A percentile compares a stretch with the other conserved stretches of the same genome.
These are phyloP conservation scores for Noctua fimbriata DNA, from an alignment of 2,888 invertebrate species.

Conservation along the genomic window DNA sequence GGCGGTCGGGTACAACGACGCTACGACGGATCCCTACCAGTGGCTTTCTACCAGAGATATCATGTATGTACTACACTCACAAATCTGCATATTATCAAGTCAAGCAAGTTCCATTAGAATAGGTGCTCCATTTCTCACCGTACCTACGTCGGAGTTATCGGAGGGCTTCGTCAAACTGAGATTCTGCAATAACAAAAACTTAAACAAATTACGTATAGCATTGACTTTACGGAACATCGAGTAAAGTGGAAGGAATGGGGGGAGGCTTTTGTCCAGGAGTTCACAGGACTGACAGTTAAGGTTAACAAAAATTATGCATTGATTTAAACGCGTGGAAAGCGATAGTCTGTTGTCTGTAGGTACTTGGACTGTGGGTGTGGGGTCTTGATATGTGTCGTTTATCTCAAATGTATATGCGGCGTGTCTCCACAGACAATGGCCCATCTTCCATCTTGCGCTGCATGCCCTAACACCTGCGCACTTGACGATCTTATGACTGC, in stretches of 20 bases:
- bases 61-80: conserved; percentile 74
- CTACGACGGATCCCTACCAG: conserved; percentile 77
- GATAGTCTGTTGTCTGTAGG: not conserved
- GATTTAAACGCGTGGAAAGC: too few relatives aligned
- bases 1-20: conserved; percentile 89
- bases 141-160: not conserved
- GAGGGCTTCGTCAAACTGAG: not conserved
- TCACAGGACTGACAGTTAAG: too few relatives aligned
- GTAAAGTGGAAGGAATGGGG: too few relatives aligned
- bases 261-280: too few relatives aligned
- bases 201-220: not conserved
- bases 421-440: too few relatives aligned
- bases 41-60: conserved; percentile 83
- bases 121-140: not conserved
- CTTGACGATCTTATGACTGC: too few relatives aligned
- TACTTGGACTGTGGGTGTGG: not conserved
- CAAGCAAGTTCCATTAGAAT: not conserved
- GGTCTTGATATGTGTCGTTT: not conserved
- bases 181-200: not conserved
- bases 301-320: too few relatives aligned
- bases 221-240: too few relatives aligned
- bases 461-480: too few relatives aligned
- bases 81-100: not conserved
- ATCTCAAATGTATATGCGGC: too few relatives aligned
- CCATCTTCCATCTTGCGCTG: too few relatives aligned